Evolutionary conservation across 2,888 invertebrate genomes (phyloP), one percentile per base, ranked within the genome.

Genomic region (Synanthedon formicaeformis): DNA sequence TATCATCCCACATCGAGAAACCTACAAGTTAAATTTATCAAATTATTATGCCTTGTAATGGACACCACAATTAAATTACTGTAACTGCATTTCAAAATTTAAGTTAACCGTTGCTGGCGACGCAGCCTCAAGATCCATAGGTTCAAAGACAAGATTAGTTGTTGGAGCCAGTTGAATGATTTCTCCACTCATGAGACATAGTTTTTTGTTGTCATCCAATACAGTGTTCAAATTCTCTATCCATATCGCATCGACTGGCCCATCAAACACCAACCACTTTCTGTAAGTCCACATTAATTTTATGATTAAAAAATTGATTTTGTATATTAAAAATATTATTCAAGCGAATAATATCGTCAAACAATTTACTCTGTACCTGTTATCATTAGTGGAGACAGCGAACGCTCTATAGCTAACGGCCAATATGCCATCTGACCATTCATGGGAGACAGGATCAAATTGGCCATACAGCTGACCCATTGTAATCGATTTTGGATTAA

Each of bases 171-270:
- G 88, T 74, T 96, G 96, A 56, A 98, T 97, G 66, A 98, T 97
- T 85, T 98, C 98, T 1, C 98, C 98, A 51, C 97, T 97, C 96
- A 97, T 98, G n/a, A 98, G 84, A 63, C 98, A 98, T 27, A 98
- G 84, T 72, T 98, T 98, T 79, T 96, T 97, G 72, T 98, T 98
- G 67, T 98, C 98, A 69, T 98, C 98, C 55, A 98, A 81, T 1
- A 98, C 97, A 0, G 97, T 97, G 71, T 97, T 98, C 91, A 98
- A 93, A 71, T 97, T 98, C 81, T 98, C 98, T 62, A 97, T 97
- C 98, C 98, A 98, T 41, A 97, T 92, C 0, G 97, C 96, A 78
- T 98, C 98, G 0, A 98, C 96, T 0, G 98, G 97, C 0, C 98
- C 98, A 77, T 98, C 98, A 76, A 98, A 97, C 53, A 98, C 89